Evolutionary conservation across 2,888 invertebrate species (phyloP), one percentile per base, ranked within the genome.

Genomic region (Plemyria rubiginata): DNA sequence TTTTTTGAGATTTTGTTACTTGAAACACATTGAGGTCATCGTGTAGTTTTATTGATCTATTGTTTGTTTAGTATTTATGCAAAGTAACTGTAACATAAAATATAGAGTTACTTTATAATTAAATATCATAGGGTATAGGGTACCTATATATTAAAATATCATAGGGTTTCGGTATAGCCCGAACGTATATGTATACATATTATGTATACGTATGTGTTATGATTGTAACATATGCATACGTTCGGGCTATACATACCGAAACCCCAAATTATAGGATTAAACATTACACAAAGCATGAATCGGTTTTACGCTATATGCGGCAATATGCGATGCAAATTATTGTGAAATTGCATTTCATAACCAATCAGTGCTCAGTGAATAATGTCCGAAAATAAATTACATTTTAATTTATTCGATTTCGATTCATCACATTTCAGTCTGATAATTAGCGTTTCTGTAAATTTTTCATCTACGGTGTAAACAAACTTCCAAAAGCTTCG

Each of bases 261-360:
- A 38, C 36, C 11, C 36, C 11, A 38, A 38, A 38, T 38, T 11
- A 11, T 38, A 38, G 32, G 32, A 32, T 32, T 11, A 38, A 9
- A 38, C 36, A 38, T 38, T 11, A 11, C 36, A 38, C 36, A 38
- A 38, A 38, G 36, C 8, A 8, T 6, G 6, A 32, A 11, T 38
- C 36, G 36, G 36, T 38, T n/a, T n/a, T n/a, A 2, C 45, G 15
- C 45, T 45, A 43, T n/a, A n/a, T n/a, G n/a, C n/a, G 11, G 15
- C 9, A n/a, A 16, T 45, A 45, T 74, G 66, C 62, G 67, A 65
- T 61, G 62, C 56, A 66, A 60, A 68, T 72, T 65, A 68, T 72
- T 65, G 62, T 61, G 60, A 65, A 67, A 70, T 72, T 61, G 70
- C 67, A 70, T 68, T 68, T 69, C 71, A 70, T 70, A 73, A 68